phyloP scores from a whole-genome alignment of 2,797 vertebrate species.

The Gymnocypris eckloni region DNA sequence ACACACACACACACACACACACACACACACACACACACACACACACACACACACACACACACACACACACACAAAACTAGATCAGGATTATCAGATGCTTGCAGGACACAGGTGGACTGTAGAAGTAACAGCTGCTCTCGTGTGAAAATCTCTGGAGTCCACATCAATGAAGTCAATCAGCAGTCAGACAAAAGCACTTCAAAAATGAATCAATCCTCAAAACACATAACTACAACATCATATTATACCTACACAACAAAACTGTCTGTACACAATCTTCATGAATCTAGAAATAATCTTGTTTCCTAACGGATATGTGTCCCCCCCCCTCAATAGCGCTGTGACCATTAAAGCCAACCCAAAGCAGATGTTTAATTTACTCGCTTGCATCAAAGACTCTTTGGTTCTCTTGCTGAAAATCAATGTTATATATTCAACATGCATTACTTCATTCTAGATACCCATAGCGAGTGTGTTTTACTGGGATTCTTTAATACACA shows the following conservation, averaged over 20 bases:
- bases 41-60: not conserved
- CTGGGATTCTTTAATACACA: not conserved
- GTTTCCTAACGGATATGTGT: not conserved
- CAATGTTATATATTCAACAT: not conserved
- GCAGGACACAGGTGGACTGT: slow-evolving; percentile 51
- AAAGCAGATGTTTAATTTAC: slow-evolving; percentile 34
- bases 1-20: no score
- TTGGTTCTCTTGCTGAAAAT: not conserved
- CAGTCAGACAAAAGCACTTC: slow-evolving; percentile 27
- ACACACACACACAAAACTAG: slow-evolving; percentile 1
- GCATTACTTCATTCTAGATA: not conserved
- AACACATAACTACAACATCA: slow-evolving; percentile 22
- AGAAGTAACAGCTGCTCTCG: slow-evolving; percentile 45
- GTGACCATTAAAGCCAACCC: slow-evolving; percentile 28
- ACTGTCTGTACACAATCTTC: not conserved
- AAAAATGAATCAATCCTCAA: slow-evolving; percentile 27
- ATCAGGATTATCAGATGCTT: slow-evolving; percentile 35
- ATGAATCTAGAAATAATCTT: slow-evolving; percentile 11
- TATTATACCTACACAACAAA: slow-evolving; percentile 3
- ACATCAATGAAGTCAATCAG: slow-evolving; percentile 43
- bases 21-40: no score
- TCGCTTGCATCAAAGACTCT: slow-evolving; percentile 3
- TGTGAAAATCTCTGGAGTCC: slow-evolving; percentile 39
- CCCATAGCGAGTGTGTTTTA: not conserved
- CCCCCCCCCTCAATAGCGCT: not conserved